phyloP scores from a whole-genome alignment of 2,113 vertebrate genomes.

The Toxostoma redivivum region DNA sequence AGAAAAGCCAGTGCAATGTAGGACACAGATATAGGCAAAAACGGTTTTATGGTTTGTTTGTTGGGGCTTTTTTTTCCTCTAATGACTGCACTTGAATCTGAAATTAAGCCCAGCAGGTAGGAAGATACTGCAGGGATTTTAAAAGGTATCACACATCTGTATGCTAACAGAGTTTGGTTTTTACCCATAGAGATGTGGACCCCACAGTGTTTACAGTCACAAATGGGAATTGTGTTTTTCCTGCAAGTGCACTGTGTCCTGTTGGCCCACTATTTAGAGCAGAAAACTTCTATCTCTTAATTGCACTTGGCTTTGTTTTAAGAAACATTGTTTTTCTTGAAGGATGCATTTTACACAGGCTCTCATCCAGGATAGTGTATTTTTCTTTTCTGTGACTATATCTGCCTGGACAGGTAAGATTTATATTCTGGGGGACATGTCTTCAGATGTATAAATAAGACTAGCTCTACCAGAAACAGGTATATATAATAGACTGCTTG shows the following conservation, averaged over 20 bases:
- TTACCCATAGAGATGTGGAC: neutral
- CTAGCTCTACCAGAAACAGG: neutral
- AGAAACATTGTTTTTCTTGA: neutral
- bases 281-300: neutral
- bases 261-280: conserved; percentile 44
- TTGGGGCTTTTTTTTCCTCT: neutral
- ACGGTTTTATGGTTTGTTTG: neutral
- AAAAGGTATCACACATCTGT: conserved; percentile 53
- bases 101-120: conserved; percentile 66
- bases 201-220: conserved; percentile 59
- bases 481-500: neutral
- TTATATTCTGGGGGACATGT: neutral
- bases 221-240: conserved; percentile 47
- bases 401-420: neutral
- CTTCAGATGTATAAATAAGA: neutral
- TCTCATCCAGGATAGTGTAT: neutral
- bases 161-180: conserved; percentile 59
- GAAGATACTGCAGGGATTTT: conserved; percentile 55
- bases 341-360: neutral
- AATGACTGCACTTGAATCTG: conserved; percentile 62
- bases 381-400: neutral
- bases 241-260: conserved; percentile 11
- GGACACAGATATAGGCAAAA: conserved; percentile 44
- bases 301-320: neutral
- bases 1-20: conserved; percentile 28